These are phyloP conservation scores for Myiozetetes cayanensis DNA, from an alignment of 2,113 vertebrate genomes.

Conservation along the genomic window DNA sequence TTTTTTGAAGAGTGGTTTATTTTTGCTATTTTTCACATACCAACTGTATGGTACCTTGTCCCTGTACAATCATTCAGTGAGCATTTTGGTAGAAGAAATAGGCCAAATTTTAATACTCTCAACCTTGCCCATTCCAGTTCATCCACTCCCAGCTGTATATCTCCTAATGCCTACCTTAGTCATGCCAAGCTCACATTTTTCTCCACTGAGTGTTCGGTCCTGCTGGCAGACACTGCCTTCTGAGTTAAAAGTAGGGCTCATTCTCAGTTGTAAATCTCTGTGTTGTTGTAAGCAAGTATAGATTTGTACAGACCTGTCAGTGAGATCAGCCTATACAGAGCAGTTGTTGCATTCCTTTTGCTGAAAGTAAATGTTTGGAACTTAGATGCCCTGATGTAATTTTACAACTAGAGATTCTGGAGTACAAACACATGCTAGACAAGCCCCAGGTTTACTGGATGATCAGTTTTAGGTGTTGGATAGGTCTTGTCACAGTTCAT, in stretches of 20 bases:
- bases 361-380: neutral
- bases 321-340: neutral
- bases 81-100: slow-evolving; percentile 27
- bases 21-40: neutral
- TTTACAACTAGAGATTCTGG: neutral
- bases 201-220: slow-evolving; percentile 7
- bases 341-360: neutral
- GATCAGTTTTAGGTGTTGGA: neutral
- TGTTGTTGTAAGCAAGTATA: neutral
- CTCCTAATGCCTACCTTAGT: slow-evolving; percentile 27
- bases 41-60: neutral
- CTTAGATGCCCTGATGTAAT: neutral
- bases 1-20: neutral
- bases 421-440: neutral
- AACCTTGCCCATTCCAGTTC: slow-evolving; percentile 49
- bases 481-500: neutral
- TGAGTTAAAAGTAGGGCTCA: neutral
- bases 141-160: slow-evolving; percentile 14
- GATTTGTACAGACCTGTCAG: neutral
- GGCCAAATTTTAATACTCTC: slow-evolving; percentile 54
- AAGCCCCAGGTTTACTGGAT: neutral
- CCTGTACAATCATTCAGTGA: neutral
- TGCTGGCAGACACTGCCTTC: slow-evolving; percentile 20
- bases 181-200: slow-evolving; percentile 55
- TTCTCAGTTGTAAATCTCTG: neutral